These are phyloP conservation scores for Physocephala rufipes DNA, from an alignment of 2,888 invertebrate species.

Conservation along the genomic window DNA sequence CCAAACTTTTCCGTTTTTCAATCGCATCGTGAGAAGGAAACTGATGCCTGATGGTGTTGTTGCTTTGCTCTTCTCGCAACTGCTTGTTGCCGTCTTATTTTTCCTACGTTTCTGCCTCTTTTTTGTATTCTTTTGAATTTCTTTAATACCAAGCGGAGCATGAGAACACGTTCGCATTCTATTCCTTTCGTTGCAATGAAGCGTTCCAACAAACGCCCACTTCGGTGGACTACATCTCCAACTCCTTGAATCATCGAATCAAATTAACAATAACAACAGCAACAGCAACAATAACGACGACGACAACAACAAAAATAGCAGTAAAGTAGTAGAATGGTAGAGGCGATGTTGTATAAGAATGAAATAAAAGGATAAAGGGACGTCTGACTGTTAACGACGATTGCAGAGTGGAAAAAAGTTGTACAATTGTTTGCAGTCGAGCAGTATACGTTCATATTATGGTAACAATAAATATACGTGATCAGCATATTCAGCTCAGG, in stretches of 20 bases:
- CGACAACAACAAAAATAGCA: conserved; percentile 8
- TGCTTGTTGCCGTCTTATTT: conserved; percentile 18
- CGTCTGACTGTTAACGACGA: background rate
- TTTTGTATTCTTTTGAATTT: conserved; percentile 36
- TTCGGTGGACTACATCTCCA: background rate
- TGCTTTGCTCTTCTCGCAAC: background rate
- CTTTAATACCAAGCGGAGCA: conserved; percentile 46
- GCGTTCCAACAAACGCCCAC: conserved; percentile 1
- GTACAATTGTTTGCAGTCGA: conserved; percentile 43
- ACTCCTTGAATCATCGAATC: background rate
- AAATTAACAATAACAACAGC: too few relatives aligned
- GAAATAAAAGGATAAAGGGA: background rate
- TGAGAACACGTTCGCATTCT: conserved; percentile 49
- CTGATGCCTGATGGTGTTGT: background rate
- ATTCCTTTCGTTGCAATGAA: conserved; percentile 44
- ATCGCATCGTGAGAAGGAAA: background rate
- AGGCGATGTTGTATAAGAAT: too few relatives aligned
- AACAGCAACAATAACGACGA: background rate
- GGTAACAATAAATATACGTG: conserved; percentile 65
- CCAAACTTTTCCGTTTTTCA: too few relatives aligned
- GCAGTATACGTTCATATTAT: conserved; percentile 60
- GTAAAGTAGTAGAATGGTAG: background rate
- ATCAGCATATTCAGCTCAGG: conserved; percentile 62
- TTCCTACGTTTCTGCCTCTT: conserved; percentile 34
- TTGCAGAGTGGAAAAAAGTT: conserved; percentile 36